Percentiles rank a stretch among this genome's conserved stretches.
Evolutionary conservation across 2,888 invertebrate genomes (phyloP).

Genomic region (Hedychridium roseum): DNA sequence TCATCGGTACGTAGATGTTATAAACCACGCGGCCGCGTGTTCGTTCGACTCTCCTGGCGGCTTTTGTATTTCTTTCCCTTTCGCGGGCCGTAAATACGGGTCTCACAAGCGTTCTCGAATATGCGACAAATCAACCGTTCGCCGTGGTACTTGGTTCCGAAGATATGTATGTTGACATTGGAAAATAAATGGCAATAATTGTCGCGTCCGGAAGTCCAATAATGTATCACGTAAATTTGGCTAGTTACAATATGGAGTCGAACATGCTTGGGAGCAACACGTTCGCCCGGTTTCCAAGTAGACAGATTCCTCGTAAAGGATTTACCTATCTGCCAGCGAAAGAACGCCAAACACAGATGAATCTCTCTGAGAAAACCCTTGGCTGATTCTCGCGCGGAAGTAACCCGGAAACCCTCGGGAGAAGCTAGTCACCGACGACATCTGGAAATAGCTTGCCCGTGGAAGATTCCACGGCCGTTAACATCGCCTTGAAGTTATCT

Average conservation of each 20-base stretch:
- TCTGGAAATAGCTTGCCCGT: slow-evolving; percentile 34
- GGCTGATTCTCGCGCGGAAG: too few species aligned
- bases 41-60: slow-evolving; percentile 27
- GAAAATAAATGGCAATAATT: too few species aligned
- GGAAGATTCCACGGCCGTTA: slow-evolving; percentile 18
- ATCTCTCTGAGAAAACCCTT: too few species aligned
- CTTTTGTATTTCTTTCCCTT: slow-evolving; percentile 24
- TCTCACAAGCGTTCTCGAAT: not conserved
- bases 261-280: too few species aligned
- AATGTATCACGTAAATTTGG: too few species aligned
- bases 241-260: too few species aligned
- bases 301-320: too few species aligned
- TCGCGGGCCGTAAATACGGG: not conserved
- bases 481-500: slow-evolving; percentile 6
- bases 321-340: too few species aligned
- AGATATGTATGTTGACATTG: too few species aligned
- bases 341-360: not conserved
- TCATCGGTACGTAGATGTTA: slow-evolving; percentile 25
- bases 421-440: slow-evolving; percentile 12
- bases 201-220: too few species aligned
- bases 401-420: not conserved
- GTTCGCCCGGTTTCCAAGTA: too few species aligned
- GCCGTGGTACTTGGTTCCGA: not conserved
- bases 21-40: slow-evolving; percentile 35
- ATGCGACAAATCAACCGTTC: not conserved